Evolutionary conservation across 2,113 vertebrate species (phyloP).

Genomic region (Podarcis cretensis): DNA sequence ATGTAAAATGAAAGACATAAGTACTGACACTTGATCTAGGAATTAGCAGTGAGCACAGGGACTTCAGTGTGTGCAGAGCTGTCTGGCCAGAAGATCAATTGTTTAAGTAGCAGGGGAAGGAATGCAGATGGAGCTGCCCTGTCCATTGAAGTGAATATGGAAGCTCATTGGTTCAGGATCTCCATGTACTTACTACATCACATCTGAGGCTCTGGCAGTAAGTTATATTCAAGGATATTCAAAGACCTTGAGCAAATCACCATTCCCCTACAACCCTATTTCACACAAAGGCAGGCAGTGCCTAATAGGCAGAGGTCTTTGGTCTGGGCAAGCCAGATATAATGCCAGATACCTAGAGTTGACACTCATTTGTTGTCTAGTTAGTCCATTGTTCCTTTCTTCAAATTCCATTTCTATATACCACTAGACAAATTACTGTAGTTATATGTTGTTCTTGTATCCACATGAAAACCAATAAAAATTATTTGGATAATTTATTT

Average conservation of each 20-base stretch:
- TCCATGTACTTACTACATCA: not conserved
- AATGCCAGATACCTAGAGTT: not conserved
- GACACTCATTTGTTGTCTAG: not conserved
- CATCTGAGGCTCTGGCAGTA: not conserved
- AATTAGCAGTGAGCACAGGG: constrained; percentile 1
- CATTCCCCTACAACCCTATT: not conserved
- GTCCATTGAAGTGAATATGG: not conserved
- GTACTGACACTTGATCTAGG: not conserved
- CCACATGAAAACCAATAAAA: no score
- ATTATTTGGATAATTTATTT: no score
- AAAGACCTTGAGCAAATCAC: not conserved
- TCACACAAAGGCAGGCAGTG: not conserved
- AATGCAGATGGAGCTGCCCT: not conserved
- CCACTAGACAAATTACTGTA: no score
- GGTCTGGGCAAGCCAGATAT: not conserved
- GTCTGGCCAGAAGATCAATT: constrained; percentile 2
- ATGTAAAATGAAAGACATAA: constrained; percentile 30
- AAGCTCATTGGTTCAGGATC: not conserved
- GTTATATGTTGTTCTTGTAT: no score
- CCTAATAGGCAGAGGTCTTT: not conserved
- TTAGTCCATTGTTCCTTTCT: not conserved
- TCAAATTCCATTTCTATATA: not conserved
- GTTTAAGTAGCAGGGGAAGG: not conserved
- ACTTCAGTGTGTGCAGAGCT: not conserved
- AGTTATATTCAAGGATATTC: not conserved